Evolutionary conservation across 2,113 vertebrate genomes (phyloP).

Genomic region (Pseudopodoces humilis): DNA sequence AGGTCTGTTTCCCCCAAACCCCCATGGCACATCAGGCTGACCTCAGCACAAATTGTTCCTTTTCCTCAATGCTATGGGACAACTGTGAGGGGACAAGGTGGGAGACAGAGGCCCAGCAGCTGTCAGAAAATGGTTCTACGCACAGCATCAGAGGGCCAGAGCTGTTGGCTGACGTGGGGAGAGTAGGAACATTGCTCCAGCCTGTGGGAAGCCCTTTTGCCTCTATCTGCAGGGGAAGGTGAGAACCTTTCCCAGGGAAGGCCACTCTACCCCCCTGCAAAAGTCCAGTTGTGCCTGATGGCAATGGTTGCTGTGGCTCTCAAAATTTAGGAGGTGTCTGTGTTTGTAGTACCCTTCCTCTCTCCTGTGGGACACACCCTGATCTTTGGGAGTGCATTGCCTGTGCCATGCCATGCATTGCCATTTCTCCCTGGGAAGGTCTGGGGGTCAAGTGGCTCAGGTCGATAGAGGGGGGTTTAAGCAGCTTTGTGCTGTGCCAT

Average conservation of each 20-base stretch:
- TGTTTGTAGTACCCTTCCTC: not conserved
- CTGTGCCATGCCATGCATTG: not conserved
- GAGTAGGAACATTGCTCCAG: not conserved
- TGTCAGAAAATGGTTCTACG: not conserved
- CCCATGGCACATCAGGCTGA: not conserved
- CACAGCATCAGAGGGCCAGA: not conserved
- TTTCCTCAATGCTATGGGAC: not conserved
- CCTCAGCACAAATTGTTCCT: not conserved
- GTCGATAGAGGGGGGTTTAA: not conserved
- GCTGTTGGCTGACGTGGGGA: accelerated
- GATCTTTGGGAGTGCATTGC: not conserved
- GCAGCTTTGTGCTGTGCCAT: not conserved
- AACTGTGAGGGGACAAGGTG: not conserved
- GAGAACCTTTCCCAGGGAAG: not conserved
- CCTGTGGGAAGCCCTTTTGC: not conserved
- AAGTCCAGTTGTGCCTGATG: not conserved
- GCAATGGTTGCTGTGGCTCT: not conserved
- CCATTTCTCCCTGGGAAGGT: not conserved
- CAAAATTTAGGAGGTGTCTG: accelerated
- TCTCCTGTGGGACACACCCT: accelerated
- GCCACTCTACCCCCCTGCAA: not conserved
- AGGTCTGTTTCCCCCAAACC: not conserved
- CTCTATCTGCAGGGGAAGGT: not conserved
- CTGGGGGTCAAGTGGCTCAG: not conserved
- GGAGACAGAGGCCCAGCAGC: not conserved